Base-by-base conservation (phyloP, 2,113 vertebrate genomes). In the Stegostoma tigrinum region DNA sequence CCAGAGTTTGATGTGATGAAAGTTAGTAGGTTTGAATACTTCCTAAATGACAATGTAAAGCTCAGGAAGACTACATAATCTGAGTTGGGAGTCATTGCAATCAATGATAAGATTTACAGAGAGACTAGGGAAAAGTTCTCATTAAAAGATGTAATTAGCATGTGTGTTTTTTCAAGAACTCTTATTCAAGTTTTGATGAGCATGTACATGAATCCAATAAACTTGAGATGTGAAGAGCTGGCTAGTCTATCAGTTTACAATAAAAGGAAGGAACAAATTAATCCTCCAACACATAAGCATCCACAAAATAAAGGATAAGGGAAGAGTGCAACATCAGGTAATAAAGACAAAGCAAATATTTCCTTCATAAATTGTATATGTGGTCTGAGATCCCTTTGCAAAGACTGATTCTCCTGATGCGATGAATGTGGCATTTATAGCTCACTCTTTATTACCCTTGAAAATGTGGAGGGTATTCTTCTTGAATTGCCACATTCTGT, bases 91-190 rank as follows among this genome's bases (percentile, higher is more conserved):
- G 86, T 89, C 86, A 30, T 55, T 55, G 86, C 48, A 89, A 61
- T 90, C 87, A 90, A 17, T 61, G 52, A 15, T 52, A 90, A 34
- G 48, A 90, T 90, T 90, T 90, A 34, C 87, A 90, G 48, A 61
- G 86, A 89, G 86, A 61, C 48, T 34, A 89, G 52, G 86, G 52
- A 89, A 55, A 89, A 27, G 52, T 34, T 55, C 86, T 89, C 52
- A 89, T 89, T 89, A 89, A 89, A 89, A 89, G 87, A 52, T 61
- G 87, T 34, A 27, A 90, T 61, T 90, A 90, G 52, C 14, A 34
- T 90, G 27, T 61, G 87, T 34, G 48, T 52, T 90, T 61, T 61
- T 55, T 90, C 5, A 52, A 90, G 15, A 61, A 52, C 48, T 34
- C 17, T 90, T 61, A 12, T 90, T 52, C 87, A 90, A 90, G 24